Base-by-base conservation (phyloP, 2,888 invertebrate genomes). In the Mystacides longicornis region DNA sequence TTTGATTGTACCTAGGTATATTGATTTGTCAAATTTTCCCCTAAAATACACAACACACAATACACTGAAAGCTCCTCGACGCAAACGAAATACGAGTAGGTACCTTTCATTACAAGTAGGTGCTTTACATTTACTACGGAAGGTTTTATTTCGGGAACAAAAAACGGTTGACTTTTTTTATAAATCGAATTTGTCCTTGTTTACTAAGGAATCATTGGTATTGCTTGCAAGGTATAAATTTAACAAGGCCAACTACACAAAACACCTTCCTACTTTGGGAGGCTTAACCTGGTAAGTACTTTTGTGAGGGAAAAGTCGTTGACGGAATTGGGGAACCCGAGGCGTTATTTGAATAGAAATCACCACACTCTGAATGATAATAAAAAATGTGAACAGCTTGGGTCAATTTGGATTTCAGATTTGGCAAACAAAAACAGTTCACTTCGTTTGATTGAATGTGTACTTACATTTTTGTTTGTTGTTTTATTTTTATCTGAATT, bases 281-380 rank as follows among this genome's bases (percentile, higher is more conserved):
- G n/a, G n/a, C n/a, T n/a, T n/a, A n/a, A n/a, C n/a, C n/a, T n/a
- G n/a, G n/a, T n/a, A n/a, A n/a, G n/a, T n/a, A n/a, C 7, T 37
- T 37, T 16, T 37, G 14, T 14, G 4, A 4, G 14, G 37, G 37
- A 45, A 31, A 22, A 52, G 16, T 47, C 52, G 37, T 37, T 48
- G 55, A 37, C 51, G 51, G 46, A 52, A 51, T 51, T 51, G 51
- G 23, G 47, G n/a, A 51, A 51, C 49, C 51, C 19, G 4, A 37
- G 7, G 16, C 3, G 19, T 42, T 50, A 55, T 55, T 55, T 55
- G 55, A 55, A 55, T 55, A 55, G 52, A 48, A 55, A 55, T 55
- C 47, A 37, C 52, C 19, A 43, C 45, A 50, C 50, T 55, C 50
- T 45, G 3, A 18, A 47, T 46, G 51, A 37, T 51, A 46, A 21